These are phyloP conservation scores for Opisthocomus hoazin DNA, from an alignment of 2,113 vertebrate species.

Conservation along the genomic window DNA sequence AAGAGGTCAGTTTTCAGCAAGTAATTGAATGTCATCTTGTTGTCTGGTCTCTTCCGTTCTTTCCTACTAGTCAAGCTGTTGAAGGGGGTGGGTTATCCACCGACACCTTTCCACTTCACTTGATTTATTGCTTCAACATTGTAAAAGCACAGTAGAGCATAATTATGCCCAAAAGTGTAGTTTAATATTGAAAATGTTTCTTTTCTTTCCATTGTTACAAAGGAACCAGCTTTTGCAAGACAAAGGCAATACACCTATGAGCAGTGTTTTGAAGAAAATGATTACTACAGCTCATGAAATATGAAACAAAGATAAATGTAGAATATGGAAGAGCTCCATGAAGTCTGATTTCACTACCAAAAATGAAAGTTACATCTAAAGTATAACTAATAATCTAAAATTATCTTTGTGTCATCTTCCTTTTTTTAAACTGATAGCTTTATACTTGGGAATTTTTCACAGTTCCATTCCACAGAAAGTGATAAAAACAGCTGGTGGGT, in stretches of 20 bases:
- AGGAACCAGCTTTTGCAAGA: neutral
- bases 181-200: neutral
- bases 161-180: neutral
- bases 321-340: neutral
- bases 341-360: neutral
- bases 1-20: neutral
- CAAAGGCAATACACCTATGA: neutral
- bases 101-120: neutral
- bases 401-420: neutral
- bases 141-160: neutral
- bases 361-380: neutral
- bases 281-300: neutral
- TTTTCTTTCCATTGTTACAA: neutral
- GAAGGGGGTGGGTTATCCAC: neutral
- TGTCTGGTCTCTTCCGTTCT: neutral
- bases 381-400: neutral
- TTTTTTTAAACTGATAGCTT: neutral
- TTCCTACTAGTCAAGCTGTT: neutral
- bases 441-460: neutral
- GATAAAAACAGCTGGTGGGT: neutral
- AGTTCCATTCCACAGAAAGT: neutral
- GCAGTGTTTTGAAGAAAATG: neutral
- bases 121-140: neutral
- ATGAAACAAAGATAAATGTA: neutral
- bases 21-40: neutral